Percentiles rank a stretch among this genome's conserved stretches.
Evolutionary conservation across 2,888 invertebrate species (phyloP).

Genomic region (Ochropacha duplaris): DNA sequence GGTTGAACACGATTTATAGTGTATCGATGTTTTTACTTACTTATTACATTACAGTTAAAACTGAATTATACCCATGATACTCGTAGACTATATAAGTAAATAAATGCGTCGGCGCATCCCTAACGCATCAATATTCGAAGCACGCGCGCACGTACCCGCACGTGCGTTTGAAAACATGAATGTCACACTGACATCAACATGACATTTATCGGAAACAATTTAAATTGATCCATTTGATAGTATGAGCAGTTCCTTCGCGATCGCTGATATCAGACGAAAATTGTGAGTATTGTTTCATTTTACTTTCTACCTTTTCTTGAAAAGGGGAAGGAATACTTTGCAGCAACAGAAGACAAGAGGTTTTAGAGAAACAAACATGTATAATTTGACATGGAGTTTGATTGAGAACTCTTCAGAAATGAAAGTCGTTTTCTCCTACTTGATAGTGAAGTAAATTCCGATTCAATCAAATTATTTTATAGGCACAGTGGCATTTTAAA

Average conservation of each 20-base stretch:
- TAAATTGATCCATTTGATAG: conserved; percentile 11
- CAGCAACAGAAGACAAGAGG: background rate
- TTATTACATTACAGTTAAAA: background rate
- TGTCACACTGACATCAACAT: conserved; percentile 28
- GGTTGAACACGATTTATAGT: too few species aligned
- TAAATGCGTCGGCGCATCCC: background rate
- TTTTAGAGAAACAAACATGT: too few species aligned
- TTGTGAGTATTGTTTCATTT: too few species aligned
- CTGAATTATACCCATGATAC: conserved; percentile 3
- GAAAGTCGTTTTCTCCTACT: background rate
- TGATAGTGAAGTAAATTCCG: background rate
- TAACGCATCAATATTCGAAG: conserved; percentile 23
- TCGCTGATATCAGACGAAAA: background rate
- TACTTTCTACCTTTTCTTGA: too few species aligned
- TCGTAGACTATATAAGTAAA: background rate
- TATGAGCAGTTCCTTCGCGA: background rate
- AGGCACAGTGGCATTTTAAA: background rate
- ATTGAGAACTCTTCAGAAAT: background rate
- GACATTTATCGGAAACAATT: conserved; percentile 29
- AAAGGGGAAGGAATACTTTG: background rate
- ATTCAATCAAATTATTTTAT: background rate
- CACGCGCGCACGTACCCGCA: conserved; percentile 29
- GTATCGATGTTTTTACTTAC: too few species aligned
- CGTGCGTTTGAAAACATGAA: conserved; percentile 28
- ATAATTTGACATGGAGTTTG: background rate